Evolutionary conservation across 2,888 invertebrate genomes (phyloP), one percentile per base, ranked within the genome.

Genomic region (Diaphora mendica): DNA sequence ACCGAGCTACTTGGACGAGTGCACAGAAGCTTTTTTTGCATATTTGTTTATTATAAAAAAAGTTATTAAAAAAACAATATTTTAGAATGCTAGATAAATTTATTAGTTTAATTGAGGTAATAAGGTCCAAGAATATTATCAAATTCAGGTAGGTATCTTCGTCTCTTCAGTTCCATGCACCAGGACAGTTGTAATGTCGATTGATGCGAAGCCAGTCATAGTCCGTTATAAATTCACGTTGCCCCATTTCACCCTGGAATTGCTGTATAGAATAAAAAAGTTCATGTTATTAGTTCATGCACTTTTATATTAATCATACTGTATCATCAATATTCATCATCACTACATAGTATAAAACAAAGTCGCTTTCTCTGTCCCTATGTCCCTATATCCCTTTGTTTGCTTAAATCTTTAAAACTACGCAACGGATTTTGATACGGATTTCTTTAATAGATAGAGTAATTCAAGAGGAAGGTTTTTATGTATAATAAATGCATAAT

Each of bases 201-300:
- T 95, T 96, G 81, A 96, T 90, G 33, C 96, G 93, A 0, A 93
- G 87, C 92, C 95, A 93, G 80, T 96, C 96, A 78, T 91, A 92
- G 5, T 95, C 94, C 0, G 96, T 96, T 85, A 96, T 89, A 82
- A 89, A 94, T 2, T 79, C 82, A 2, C 96, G 93, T 81, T 96
- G 96, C 0, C 96, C 96, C 93, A 96, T 96, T 0, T 75, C 80
- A 0, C 93, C 93, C 62, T 30, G 5, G 17, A 62, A 62, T 17
- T 17, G 2, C 62, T 62, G 62, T 30, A 30, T 26, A 30, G 30
- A 5, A 62, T 17, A 62, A 62, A 13, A 17, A 62, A 62, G 62
- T 5, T 59, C 15, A 26, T 13, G 26, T 59, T 13, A 59, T 59
- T 26, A 26, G 15, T 13, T 59, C 7, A 62, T 5, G 2, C 15